Base-by-base conservation (phyloP, 2,797 vertebrate species). In the Eulemur mongoz region DNA sequence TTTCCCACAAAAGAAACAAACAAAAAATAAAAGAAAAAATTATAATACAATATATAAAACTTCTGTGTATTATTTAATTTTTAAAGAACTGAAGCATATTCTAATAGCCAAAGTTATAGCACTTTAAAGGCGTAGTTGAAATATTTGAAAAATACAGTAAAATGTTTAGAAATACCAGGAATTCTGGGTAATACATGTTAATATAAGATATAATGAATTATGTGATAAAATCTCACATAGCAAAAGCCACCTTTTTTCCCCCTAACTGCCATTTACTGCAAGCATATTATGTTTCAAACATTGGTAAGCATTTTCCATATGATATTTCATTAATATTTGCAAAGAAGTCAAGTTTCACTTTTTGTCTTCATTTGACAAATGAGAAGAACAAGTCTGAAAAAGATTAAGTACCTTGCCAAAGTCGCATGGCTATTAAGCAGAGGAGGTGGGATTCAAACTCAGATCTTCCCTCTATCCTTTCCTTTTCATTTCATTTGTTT, bases 21-120 rank as follows among this genome's bases (percentile, higher is more conserved):
- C 7, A 76, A 79, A 82, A 86, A 83, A 89, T 54, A 23, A 86
- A 83, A 69, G n/a, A 9, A 30, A 75, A 73, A 75, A 79, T 50
- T n/a, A 38, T 63, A 89, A 70, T 40, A 70, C 1, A 69, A 81
- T 40, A 48, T 48, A 50, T 32, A 73, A 57, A 48, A 57, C 15
- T 35, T 82, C 69, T 63, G 48, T 61, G 5, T 45, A 45, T 61
- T 84, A 73, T 59, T 82, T 92, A 72, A 50, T 65, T 87, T 76
- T 72, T 90, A 45, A 87, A 48, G 27, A 84, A 76, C 84, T 80
- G 90, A 57, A 90, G 67, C 80, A 83, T 32, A 63, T 80, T 88
- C 43, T 73, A 89, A 78, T 7, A 78, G 45, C n/a, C 80, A 35
- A 88, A 50, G 35, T 88, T 78, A 35, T 25, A 48, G 27, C 79